Percentiles rank a stretch among this genome's conserved stretches.
Conservation (phyloP, 92 coral and sea anemone species). For the Parazoanthus atlanticus region DNA sequence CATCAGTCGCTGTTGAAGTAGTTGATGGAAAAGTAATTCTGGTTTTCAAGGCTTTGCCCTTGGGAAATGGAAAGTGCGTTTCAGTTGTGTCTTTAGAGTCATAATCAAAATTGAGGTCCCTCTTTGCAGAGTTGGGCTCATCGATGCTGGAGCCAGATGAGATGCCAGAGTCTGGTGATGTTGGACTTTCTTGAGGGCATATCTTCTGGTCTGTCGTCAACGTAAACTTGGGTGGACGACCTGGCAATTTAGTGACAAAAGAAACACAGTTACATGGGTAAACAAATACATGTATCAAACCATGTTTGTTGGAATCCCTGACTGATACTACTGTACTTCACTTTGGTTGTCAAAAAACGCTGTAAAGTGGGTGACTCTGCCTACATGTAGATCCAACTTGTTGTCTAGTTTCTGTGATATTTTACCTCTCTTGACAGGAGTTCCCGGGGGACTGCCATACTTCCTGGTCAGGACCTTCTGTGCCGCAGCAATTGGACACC, state of each 20-base stretch:
- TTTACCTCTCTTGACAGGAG: conserved; percentile 42
- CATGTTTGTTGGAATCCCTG: too few relatives aligned
- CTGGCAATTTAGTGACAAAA: conserved; percentile 18
- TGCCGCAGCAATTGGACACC: conserved; percentile 91
- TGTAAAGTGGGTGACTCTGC: too few relatives aligned
- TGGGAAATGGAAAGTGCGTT: conserved; percentile 76
- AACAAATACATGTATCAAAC: not conserved
- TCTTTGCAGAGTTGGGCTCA: conserved; percentile 83
- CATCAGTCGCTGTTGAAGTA: conserved; percentile 47
- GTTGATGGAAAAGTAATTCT: conserved; percentile 54
- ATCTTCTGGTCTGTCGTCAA: conserved; percentile 70
- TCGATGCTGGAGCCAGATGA: conserved; percentile 83
- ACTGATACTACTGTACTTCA: too few relatives aligned
- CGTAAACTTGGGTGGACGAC: conserved; percentile 75
- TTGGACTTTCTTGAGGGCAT: conserved; percentile 90
- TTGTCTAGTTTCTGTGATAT: too few relatives aligned
- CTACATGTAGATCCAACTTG: too few relatives aligned
- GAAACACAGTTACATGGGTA: not conserved
- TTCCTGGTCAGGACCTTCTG: conserved; percentile 79
- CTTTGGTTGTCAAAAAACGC: too few relatives aligned
- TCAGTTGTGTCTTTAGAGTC: conserved; percentile 66
- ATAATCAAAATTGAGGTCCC: conserved; percentile 70
- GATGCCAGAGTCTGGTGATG: conserved; percentile 98
- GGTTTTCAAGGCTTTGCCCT: conserved; percentile 62
- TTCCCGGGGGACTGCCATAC: conserved; percentile 77